These are phyloP conservation scores for Catharus fuscescens DNA, from an alignment of 2,113 vertebrate genomes.

Conservation along the genomic window DNA sequence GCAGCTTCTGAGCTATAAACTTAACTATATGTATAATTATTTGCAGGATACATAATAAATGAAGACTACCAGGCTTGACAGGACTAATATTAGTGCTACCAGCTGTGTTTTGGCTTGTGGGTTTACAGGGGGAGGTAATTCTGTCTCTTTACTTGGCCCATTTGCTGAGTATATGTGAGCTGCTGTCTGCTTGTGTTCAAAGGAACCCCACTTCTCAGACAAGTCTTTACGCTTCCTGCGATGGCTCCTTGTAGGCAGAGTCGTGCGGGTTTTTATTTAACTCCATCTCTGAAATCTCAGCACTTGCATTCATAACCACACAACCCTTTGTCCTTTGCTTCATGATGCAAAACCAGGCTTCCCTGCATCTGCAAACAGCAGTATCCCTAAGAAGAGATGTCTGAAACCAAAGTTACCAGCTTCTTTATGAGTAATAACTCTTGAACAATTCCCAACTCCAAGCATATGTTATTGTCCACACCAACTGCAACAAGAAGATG, in stretches of 20 bases:
- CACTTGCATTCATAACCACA: background rate
- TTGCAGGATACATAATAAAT: background rate
- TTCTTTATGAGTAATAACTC: background rate
- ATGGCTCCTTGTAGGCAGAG: background rate
- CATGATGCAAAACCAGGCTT: background rate
- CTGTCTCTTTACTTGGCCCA: background rate
- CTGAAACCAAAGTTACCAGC: conserved; percentile 19
- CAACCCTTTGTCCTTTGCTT: background rate
- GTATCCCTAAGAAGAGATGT: background rate
- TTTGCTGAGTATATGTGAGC: background rate
- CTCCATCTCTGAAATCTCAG: background rate
- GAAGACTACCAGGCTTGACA: background rate
- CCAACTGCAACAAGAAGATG: background rate
- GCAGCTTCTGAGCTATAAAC: conserved; percentile 3
- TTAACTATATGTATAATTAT: background rate
- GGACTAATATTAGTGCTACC: background rate
- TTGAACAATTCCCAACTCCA: background rate
- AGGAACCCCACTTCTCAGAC: background rate
- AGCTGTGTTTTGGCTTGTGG: conserved; percentile 46
- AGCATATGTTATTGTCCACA: background rate
- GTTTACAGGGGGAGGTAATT: background rate
- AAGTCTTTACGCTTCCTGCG: background rate
- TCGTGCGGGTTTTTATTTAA: background rate
- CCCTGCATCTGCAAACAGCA: background rate
- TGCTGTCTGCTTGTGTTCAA: background rate